These are phyloP conservation scores for Disparrhopalites patrizii DNA, from an alignment of 2,888 invertebrate species.

Conservation along the genomic window DNA sequence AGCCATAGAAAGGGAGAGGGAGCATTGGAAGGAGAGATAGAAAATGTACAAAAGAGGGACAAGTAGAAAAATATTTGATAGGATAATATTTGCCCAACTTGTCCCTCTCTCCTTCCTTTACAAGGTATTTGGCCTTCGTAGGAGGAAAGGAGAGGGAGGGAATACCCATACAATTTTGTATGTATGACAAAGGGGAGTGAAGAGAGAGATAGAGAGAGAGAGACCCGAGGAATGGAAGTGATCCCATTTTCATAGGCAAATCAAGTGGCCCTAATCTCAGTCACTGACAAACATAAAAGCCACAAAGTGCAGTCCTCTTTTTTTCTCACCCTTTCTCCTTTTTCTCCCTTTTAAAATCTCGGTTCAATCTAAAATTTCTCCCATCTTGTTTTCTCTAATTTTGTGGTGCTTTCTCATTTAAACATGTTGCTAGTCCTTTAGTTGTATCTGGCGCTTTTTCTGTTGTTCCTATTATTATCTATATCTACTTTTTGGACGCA, in stretches of 20 bases:
- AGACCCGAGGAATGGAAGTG: background rate
- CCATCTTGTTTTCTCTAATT: no score
- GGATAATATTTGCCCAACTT: slow-evolving; percentile 18
- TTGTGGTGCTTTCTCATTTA: no score
- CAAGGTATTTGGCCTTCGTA: background rate
- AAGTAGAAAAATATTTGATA: slow-evolving; percentile 20
- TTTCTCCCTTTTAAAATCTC: background rate
- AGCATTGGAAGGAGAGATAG: background rate
- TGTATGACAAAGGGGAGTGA: background rate
- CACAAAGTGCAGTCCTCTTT: slow-evolving; percentile 32
- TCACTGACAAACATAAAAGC: slow-evolving; percentile 25
- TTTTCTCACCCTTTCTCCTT: background rate
- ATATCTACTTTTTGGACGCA: no score
- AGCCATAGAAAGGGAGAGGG: background rate
- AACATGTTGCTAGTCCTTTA: no score
- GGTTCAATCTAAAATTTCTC: background rate
- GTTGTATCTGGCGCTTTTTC: no score
- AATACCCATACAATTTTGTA: no score
- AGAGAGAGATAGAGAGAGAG: background rate
- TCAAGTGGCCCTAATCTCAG: slow-evolving; percentile 22
- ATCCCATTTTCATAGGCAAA: slow-evolving; percentile 24
- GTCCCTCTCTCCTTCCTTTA: background rate
- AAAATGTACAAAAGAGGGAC: background rate
- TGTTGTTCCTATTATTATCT: no score
- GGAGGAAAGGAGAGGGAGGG: background rate